Base-by-base conservation (phyloP, 1,140 invertebrate species). In the Gonioctena quinquepunctata region DNA sequence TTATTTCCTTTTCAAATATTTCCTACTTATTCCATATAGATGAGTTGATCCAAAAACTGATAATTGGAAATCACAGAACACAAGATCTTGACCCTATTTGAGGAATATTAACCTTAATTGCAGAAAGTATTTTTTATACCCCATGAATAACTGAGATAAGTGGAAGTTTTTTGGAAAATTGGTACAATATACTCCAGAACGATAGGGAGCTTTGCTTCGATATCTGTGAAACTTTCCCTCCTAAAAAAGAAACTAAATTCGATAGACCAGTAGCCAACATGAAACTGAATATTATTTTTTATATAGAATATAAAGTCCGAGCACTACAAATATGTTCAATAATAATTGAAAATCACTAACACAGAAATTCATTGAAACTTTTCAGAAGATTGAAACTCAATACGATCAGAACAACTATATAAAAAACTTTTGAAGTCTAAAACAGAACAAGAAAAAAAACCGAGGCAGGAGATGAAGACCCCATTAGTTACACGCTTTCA, bases 181-280 rank as follows among this genome's bases (percentile, higher is more conserved):
- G 91, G 91, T 52, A 91, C 90, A 7, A 91, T 93, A 75, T 91
- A 87, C 76, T 84, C 87, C 1, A 87, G 91, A 88, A 92, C 76
- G 93, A 96, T 74, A 86, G 89, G 71, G 95, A 95, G 2, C 52
- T 97, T n/a, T 97, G 96, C 95, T 95, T 92, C 81, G 92, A 95
- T 82, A 82, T 97, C 16, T 96, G 96, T 79, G 88, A 90, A 84
- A 88, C 90, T 8, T 96, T 95, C 85, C 95, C 95, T 5, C 96
- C 96, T 2, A 90, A 90, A 72, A 81, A 88, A 50, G 91, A 94
- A 77, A 95, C 95, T 5, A 83, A 83, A 42, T 94, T 86, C 84
- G 88, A 91, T 54, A 86, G 92, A 76, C 86, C 87, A 23, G 84
- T 86, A 27, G 84, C 88, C 1, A 83, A 87, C 16, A 75, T 87